Evolutionary conservation across 1,140 invertebrate species (phyloP), one percentile per base, ranked within the genome.

Genomic region (Ostrea denselamellosa): DNA sequence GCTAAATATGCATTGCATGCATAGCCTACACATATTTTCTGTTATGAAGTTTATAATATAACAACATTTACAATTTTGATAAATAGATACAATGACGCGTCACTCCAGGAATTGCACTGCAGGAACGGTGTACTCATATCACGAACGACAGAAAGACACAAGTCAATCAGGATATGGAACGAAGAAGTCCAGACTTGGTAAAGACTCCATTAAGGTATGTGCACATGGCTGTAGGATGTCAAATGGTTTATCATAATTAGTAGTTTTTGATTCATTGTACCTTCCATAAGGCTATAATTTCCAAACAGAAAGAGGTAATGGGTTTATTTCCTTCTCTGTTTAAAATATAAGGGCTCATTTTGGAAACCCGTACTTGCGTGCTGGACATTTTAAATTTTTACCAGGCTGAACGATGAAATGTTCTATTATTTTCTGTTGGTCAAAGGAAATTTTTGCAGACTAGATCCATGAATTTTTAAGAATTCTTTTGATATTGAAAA

Each of bases 21-120:
- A n/a, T n/a, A n/a, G n/a, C n/a, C n/a, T n/a, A n/a, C n/a, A n/a
- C n/a, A n/a, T n/a, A 10, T 53, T 8, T 58, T 12, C 56, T 58
- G 56, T 4, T 12, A 4, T 58, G 12, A 58, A 17, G 12, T 54
- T 54, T 17, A 12, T 54, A 54, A 58, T 58, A 17, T 8, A 58
- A 58, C 19, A n/a, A n/a, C 2, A 58, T 12, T 58, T 58, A 58
- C 14, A 17, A 12, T 58, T 17, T 62, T 62, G n/a, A 1, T 19
- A 62, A 62, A 58, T 12, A 62, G 56, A 62, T 17, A 91, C 56
- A 83, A 94, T 94, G 93, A 94, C 93, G 19, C 90, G 99, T 87
- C 99, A 99, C 93, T 98, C 98, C 8, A 97, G 98, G 94, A 99
- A 99, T 95, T 98, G 98, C 93, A 99, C 99, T 2, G 99, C 99